Conservation (phyloP, 2,888 invertebrate genomes). For the Byasa hedistus region DNA sequence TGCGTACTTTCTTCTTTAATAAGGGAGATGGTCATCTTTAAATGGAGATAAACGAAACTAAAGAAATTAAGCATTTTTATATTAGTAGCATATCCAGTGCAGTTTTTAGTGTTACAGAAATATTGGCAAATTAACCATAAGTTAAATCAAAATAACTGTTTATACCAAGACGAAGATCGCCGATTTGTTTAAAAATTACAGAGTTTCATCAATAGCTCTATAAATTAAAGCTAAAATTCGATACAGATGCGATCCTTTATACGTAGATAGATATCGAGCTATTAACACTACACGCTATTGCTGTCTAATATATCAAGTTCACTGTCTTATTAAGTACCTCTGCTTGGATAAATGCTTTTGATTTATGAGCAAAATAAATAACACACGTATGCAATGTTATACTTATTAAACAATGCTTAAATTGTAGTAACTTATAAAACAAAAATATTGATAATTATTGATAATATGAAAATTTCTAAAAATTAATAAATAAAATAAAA, state of each 20-base stretch:
- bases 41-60: too few species aligned
- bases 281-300: background rate
- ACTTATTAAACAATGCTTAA: background rate
- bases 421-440: too few species aligned
- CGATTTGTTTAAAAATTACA: background rate
- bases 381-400: background rate
- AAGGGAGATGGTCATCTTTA: too few species aligned
- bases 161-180: too few species aligned
- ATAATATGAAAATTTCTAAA: too few species aligned
- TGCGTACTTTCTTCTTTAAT: too few species aligned
- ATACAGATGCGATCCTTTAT: background rate
- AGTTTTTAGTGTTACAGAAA: too few species aligned
- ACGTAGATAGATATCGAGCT: background rate
- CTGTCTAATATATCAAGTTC: background rate
- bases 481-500: too few species aligned
- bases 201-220: background rate
- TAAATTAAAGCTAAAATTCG: background rate
- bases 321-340: background rate
- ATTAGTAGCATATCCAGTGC: too few species aligned
- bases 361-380: background rate
- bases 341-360: background rate
- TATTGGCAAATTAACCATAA: too few species aligned
- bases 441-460: too few species aligned
- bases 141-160: too few species aligned
- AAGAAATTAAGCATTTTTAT: background rate